Base-by-base conservation (phyloP, 2,888 invertebrate species). In the Hyles lineata region DNA sequence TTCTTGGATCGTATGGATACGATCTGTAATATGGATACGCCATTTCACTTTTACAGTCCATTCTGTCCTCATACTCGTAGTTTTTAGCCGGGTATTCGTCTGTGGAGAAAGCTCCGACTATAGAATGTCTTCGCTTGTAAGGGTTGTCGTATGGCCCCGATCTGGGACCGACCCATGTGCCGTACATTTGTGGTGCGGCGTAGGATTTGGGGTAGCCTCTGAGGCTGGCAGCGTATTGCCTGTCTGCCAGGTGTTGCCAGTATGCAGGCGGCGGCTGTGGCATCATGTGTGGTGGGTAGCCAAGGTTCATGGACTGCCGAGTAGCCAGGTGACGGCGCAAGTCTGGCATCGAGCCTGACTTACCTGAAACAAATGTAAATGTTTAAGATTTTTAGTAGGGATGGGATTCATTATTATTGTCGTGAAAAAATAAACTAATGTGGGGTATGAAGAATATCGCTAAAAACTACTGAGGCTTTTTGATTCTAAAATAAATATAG, bases 71-170 rank as follows among this genome's bases (percentile, higher is more conserved):
- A 70, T 85, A 92, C 0, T 92, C 91, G 75, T 91, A 93, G 15
- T 84, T 86, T 79, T 93, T 93, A 0, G 89, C 83, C n/a, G 92
- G 92, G 76, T 94, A 94, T 77, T 94, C 94, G 69, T 94, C 93
- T 1, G 85, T 82, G 71, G 87, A 90, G 87, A 95, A 95, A 5
- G 95, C 94, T 72, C 94, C 95, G 61, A 92, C 94, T 60, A 95
- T 87, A 60, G 95, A 96, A 84, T 95, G 95, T 83, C 95, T 88
- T 76, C 95, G 89, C 79, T 95, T 95, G 87, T 95, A 92, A 9
- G 94, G 93, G 85, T 94, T 92, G 74, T 95, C 95, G 87, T 93
- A 93, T 1, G 92, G 92, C 9, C 91, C 90, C 15, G 93, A 88
- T 79, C 95, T 87, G 1, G 93, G 94, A 17, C 94, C 94, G 25